Conservation (phyloP, 2,113 vertebrate genomes). For the Ptilonorhynchus violaceus region DNA sequence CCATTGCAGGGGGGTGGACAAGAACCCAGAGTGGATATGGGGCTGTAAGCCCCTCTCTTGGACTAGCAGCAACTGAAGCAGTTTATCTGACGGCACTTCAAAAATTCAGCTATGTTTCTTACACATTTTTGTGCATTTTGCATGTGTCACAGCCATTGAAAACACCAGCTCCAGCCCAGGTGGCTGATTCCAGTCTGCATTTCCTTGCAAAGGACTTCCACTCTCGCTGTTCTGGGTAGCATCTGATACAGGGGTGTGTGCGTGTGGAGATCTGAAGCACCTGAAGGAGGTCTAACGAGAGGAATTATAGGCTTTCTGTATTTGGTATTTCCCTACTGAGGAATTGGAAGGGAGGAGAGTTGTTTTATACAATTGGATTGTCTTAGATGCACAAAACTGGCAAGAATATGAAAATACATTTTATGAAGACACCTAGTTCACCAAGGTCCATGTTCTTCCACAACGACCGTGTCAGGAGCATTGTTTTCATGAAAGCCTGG, state of each 20-base stretch:
- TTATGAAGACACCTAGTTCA: not conserved
- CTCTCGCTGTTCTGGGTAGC: not conserved
- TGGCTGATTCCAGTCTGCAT: not conserved
- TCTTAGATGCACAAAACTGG: not conserved
- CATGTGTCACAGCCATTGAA: not conserved
- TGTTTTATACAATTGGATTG: not conserved
- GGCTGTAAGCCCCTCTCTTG: not conserved
- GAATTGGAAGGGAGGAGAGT: not conserved
- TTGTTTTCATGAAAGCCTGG: not conserved
- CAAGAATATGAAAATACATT: not conserved
- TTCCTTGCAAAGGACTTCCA: not conserved
- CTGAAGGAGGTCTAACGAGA: not conserved
- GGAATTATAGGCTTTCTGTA: not conserved
- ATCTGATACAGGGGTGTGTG: accelerated
- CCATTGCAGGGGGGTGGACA: not conserved
- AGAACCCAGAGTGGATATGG: not conserved
- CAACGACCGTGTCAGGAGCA: not conserved
- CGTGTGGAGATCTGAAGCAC: not conserved
- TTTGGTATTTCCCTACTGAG: not conserved
- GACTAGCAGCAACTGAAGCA: not conserved
- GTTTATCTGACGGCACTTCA: not conserved
- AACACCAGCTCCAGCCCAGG: not conserved
- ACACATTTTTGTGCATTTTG: not conserved
- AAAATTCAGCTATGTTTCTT: not conserved
- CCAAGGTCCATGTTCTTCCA: not conserved